Conservation (phyloP, 2,797 vertebrate genomes). For the Xenopus petersii region DNA sequence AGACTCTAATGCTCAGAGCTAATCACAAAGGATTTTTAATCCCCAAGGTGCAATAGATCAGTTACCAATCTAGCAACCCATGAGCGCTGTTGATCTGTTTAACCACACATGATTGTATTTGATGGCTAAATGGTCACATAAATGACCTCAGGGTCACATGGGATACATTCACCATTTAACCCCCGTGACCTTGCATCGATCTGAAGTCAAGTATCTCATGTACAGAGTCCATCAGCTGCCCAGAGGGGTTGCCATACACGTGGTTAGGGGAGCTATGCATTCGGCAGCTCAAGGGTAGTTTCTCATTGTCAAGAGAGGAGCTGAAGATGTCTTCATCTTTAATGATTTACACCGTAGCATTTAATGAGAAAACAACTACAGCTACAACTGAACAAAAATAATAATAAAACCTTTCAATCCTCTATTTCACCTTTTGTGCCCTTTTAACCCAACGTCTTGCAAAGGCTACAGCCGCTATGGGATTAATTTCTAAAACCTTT, state of each 20-base stretch:
- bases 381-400: too few relatives aligned
- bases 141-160: constrained; percentile 64
- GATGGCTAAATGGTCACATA: constrained; percentile 67
- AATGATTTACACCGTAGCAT: not conserved
- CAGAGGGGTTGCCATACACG: constrained; percentile 10
- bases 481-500: not conserved
- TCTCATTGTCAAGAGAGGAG: constrained; percentile 15
- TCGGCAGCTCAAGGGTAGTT: not conserved
- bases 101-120: constrained; percentile 68
- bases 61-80: constrained; percentile 69
- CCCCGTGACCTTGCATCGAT: constrained; percentile 59
- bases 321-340: not conserved
- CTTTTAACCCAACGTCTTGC: not conserved
- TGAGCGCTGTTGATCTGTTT: constrained; percentile 67
- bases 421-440: not conserved
- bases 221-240: constrained; percentile 39
- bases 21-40: constrained; percentile 60
- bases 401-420: not conserved
- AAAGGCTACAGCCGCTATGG: not conserved
- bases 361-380: too few relatives aligned
- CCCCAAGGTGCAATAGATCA: constrained; percentile 61
- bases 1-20: constrained; percentile 34
- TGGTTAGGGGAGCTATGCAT: not conserved
- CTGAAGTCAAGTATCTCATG: constrained; percentile 51
- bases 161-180: constrained; percentile 71